Evolutionary conservation across 2,797 vertebrate genomes (phyloP), one percentile per base, ranked within the genome.

Genomic region (Platalea minor): DNA sequence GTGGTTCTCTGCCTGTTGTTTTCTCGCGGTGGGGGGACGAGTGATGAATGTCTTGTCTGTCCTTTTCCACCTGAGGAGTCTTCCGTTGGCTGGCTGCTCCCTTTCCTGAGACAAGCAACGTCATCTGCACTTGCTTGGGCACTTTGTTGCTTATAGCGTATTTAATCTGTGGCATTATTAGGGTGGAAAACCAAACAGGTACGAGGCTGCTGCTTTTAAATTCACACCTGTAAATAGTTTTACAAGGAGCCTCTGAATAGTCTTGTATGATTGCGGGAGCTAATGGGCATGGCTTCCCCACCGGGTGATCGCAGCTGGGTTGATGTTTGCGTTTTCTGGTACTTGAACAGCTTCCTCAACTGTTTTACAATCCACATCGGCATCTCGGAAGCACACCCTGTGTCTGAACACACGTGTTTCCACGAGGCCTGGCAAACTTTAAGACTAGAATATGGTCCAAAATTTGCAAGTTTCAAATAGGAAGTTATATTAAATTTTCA

Each of bases 71-170:
- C 33, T 1, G 9, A 51, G n/a, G 61, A 37, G 20, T 24, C 18
- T 24, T 33, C 45, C 0, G 0, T 23, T 50, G 28, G 10, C 25
- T 17, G 43, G 37, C 43, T 33, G 60, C 54, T 85, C 17, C 37
- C 33, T 80, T 28, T 23, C 8, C 0, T 2, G 2, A 37, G 64
- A 23, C 11, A 5, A 41, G 43, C 20, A 15, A 4, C 1, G 1
- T 35, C 37, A 5, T 35, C 26, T 12, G 48, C 14, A 0, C 56
- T 60, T 37, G 18, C 14, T 41, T 25, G 31, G 46, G 21, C 10
- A 48, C 11, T 72, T 24, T 20, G 9, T 14, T 45, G 33, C 56
- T 64, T 2, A 9, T 13, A 4, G 10, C 8, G 0, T 4, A 0
- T 31, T 37, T 33, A 13, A 13, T 26, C 46, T 9, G 8, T 28